A percentile compares a stretch with the other conserved stretches of the same genome.
Conservation (phyloP, 2,888 invertebrate genomes). For the Meandrusa payeni region DNA sequence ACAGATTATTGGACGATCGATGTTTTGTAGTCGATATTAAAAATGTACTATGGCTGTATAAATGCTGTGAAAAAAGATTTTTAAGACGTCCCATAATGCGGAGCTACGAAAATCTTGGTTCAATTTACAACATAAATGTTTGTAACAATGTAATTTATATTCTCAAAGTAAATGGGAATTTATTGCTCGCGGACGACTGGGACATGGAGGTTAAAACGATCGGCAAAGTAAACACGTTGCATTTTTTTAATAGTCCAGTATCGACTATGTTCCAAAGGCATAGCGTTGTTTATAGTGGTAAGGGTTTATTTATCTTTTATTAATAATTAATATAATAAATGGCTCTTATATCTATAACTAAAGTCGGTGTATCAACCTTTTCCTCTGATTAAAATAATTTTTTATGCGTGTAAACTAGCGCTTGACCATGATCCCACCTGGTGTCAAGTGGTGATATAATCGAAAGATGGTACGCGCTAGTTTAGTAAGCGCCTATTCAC, state of each 20-base stretch:
- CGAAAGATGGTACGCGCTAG: no score
- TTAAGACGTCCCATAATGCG: conserved; percentile 4
- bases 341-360: no score
- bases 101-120: conserved; percentile 29
- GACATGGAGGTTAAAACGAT: neutral
- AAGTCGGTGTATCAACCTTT: no score
- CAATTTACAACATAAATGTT: conserved; percentile 32
- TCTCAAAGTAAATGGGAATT: conserved; percentile 37
- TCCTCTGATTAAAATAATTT: no score
- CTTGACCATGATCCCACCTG: no score
- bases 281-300: conserved; percentile 40
- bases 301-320: conserved; percentile 2
- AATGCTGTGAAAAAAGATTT: neutral
- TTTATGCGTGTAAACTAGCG: no score
- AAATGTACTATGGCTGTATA: conserved; percentile 30
- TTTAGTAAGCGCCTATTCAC: no score
- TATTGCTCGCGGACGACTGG: conserved; percentile 26
- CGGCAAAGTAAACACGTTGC: conserved; percentile 12
- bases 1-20: conserved; percentile 36
- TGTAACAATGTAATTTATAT: conserved; percentile 33
- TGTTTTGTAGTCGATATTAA: conserved; percentile 35
- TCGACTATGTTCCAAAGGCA: conserved; percentile 34
- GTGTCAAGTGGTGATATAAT: no score
- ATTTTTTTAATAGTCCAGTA: conserved; percentile 13
- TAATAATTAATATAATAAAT: no score